These are phyloP conservation scores for Ataeniobius toweri DNA, from an alignment of 2,797 vertebrate species.

Conservation along the genomic window DNA sequence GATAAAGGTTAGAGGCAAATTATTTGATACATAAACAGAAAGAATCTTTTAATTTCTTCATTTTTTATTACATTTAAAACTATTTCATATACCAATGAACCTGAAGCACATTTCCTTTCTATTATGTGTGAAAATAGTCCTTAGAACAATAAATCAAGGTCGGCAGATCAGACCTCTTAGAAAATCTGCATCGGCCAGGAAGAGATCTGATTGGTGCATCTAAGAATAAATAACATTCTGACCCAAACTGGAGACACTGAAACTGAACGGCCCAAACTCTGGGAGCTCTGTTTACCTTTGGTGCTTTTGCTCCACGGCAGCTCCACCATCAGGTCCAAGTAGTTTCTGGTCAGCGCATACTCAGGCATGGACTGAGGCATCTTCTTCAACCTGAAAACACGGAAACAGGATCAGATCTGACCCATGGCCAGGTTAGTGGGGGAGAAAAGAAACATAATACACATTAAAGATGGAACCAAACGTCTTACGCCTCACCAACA, in stretches of 20 bases:
- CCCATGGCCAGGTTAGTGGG: not conserved
- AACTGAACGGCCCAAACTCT: too few species aligned
- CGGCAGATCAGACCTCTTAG: not conserved
- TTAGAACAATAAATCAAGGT: not conserved
- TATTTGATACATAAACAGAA: not conserved
- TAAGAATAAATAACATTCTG: not conserved
- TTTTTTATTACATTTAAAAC: too few species aligned
- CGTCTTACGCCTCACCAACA: not conserved
- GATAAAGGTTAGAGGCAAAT: not conserved
- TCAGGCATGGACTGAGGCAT: constrained; percentile 99
- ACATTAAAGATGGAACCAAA: too few species aligned
- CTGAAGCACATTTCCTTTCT: not conserved
- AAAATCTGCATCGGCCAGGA: not conserved
- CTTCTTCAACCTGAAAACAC: constrained; percentile 88
- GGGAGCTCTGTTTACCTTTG: constrained; percentile 79
- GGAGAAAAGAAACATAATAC: not conserved
- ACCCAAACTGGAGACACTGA: too few species aligned
- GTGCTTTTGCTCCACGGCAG: constrained; percentile 95
- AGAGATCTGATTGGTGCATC: not conserved
- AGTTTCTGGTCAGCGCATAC: constrained; percentile 94
- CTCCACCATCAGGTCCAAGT: constrained; percentile 97
- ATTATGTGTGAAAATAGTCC: not conserved
- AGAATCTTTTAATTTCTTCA: not conserved
- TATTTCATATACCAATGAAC: too few species aligned
- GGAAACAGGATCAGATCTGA: constrained; percentile 11